Evolutionary conservation across 1,140 invertebrate genomes (phyloP).

Genomic region (Samia ricini): DNA sequence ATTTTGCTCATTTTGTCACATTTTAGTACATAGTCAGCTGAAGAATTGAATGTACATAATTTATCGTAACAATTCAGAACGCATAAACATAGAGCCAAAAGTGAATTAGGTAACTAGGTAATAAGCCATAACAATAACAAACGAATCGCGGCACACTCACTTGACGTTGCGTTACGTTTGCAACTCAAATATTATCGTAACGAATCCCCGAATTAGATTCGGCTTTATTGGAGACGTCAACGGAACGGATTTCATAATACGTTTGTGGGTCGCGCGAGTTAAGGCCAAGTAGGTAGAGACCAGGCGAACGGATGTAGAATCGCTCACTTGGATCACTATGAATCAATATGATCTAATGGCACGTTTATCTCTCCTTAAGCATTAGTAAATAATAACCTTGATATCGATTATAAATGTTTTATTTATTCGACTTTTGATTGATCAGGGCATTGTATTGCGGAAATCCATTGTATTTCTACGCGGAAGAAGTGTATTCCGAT

Average conservation of each 20-base stretch:
- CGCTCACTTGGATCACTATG: neutral
- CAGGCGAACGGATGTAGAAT: neutral
- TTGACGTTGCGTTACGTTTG: neutral
- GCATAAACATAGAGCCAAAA: neutral
- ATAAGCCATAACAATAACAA: conserved; percentile 3
- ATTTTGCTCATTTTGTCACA: too few relatives aligned
- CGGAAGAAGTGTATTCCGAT: too few relatives aligned
- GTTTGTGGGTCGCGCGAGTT: conserved; percentile 17
- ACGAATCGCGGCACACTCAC: neutral
- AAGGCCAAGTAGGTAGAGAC: neutral
- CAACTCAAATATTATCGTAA: conserved; percentile 9
- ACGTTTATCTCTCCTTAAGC: too few relatives aligned
- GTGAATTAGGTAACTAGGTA: neutral
- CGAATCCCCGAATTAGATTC: conserved; percentile 18
- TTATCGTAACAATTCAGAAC: too few relatives aligned
- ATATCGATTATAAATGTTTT: too few relatives aligned
- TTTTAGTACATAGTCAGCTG: too few relatives aligned
- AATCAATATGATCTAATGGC: neutral
- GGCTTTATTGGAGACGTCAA: conserved; percentile 8
- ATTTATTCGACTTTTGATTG: too few relatives aligned
- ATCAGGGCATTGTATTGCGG: too few relatives aligned
- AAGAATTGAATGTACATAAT: too few relatives aligned
- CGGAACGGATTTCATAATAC: conserved; percentile 15
- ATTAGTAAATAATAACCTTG: too few relatives aligned
- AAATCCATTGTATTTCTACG: too few relatives aligned